Evolutionary conservation across 2,888 invertebrate genomes (phyloP), one percentile per base, ranked within the genome.

Genomic region (Podabrus alpinus): DNA sequence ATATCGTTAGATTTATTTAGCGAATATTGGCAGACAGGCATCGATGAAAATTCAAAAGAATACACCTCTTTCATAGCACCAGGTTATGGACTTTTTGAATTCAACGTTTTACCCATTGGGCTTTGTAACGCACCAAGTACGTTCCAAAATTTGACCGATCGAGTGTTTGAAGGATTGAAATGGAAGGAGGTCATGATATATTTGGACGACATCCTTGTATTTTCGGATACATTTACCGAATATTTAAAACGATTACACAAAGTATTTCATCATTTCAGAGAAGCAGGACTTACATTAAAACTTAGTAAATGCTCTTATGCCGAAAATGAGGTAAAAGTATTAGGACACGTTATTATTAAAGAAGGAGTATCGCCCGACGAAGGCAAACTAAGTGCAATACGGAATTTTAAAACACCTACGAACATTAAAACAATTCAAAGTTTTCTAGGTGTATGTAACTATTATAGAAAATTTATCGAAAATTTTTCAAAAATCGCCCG

Each of bases 401-500:
- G 13, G 16, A 59, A 74, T n/a, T 74, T 74, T 59, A 74, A 74
- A 62, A 29, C 16, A 9, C 77, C 77, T 4, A 62, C 66, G 2
- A 70, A 15, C n/a, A 19, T 75, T 0, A 69, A 72, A 67, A 60
- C 66, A n/a, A 11, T 69, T 15, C 72, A 72, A 62, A 66, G 72
- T 59, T 77, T 77, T 64, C 25, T 77, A 29, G 77, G 77, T 7
- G 13, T 74, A 13, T 9, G 59, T 9, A 82, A 81, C 72, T 83
- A 83, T 71, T 83, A 83, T 77, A 77, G 80, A 29, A 79, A 79
- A 73, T 84, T 82, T 69, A 81, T 84, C 66, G 76, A 79, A 66
- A 78, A 82, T 29, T 67, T 81, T 19, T 75, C 80, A 11, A 77
- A 70, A 24, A 80, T 80, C 69, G 45, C 83, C 45, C 69, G 77